These are phyloP conservation scores for Theodoxus fluviatilis DNA, from an alignment of 2,888 invertebrate genomes.

Conservation along the genomic window DNA sequence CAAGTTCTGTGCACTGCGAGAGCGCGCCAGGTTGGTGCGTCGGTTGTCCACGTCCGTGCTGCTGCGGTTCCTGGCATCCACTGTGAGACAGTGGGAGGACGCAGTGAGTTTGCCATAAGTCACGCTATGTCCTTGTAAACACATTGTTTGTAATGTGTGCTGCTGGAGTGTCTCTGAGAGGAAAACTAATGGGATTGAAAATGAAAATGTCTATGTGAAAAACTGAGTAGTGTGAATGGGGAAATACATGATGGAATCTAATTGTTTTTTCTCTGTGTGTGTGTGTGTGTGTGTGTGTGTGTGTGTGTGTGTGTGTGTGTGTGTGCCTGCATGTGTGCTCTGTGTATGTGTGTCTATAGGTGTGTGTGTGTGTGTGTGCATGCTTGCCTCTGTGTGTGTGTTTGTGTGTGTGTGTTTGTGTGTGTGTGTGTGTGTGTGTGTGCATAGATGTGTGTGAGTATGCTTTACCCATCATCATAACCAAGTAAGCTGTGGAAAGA, in stretches of 20 bases:
- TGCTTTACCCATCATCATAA: not conserved
- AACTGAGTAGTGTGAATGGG: not conserved
- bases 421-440: conserved; percentile 6
- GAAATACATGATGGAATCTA: not conserved
- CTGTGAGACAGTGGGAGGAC: too few species aligned
- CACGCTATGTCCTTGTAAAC: too few species aligned
- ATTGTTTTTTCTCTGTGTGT: conserved; percentile 3
- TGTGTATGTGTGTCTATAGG: not conserved
- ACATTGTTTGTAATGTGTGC: too few species aligned
- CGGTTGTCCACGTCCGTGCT: conserved; percentile 51
- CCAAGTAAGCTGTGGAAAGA: not conserved
- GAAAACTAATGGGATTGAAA: too few species aligned
- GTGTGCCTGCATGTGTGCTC: not conserved
- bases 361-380: not conserved
- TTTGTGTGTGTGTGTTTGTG: conserved; percentile 5
- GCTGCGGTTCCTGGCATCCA: conserved; percentile 45
- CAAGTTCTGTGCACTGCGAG: conserved; percentile 92
- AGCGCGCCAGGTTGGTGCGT: conserved; percentile 73
- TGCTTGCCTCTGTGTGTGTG: not conserved
- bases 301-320: conserved; percentile 11
- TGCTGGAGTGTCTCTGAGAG: too few species aligned
- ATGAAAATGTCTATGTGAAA: not conserved
- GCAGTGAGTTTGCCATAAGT: too few species aligned
- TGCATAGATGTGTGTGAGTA: not conserved
- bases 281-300: not conserved